Percentiles rank a stretch among this genome's conserved stretches.
Conservation (phyloP, 1,140 invertebrate species). For the Scaptomyza graminum region DNA sequence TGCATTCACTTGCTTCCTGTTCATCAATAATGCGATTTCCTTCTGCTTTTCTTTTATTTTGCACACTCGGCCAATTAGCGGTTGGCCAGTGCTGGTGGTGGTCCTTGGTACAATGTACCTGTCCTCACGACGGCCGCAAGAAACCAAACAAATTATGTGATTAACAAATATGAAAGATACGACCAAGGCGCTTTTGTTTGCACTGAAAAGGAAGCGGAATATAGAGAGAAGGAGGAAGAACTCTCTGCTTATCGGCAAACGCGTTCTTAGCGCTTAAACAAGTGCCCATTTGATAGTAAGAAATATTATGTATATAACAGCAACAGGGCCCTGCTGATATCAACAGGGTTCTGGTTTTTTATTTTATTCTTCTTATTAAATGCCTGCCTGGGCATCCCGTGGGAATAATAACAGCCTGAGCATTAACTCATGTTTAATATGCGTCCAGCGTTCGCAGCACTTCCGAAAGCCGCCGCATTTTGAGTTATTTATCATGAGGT, state of each 20-base stretch:
- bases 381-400: constrained; percentile 47
- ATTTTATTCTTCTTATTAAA: not conserved
- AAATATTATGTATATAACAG: not conserved
- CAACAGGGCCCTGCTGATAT: constrained; percentile 32
- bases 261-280: constrained; percentile 64
- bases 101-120: constrained; percentile 39
- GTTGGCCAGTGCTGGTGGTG: constrained; percentile 50
- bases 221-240: not conserved
- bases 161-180: constrained; percentile 67
- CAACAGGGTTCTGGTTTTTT: constrained; percentile 34
- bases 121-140: constrained; percentile 27
- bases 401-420: constrained; percentile 69
- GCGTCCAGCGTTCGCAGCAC: constrained; percentile 55
- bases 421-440: constrained; percentile 64
- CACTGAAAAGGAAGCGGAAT: not conserved
- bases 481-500: constrained; percentile 34
- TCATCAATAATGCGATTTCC: constrained; percentile 74
- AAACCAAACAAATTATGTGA: constrained; percentile 74
- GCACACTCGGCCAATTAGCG: constrained; percentile 62
- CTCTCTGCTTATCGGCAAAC: constrained; percentile 48
- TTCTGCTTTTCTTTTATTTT: constrained; percentile 14
- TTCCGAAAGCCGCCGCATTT: constrained; percentile 52
- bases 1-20: constrained; percentile 65
- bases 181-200: constrained; percentile 42
- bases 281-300: constrained; percentile 50